Percentiles rank a stretch among this genome's conserved stretches.
Conservation (phyloP, 2,888 invertebrate genomes). For the Agriotes lineatus region DNA sequence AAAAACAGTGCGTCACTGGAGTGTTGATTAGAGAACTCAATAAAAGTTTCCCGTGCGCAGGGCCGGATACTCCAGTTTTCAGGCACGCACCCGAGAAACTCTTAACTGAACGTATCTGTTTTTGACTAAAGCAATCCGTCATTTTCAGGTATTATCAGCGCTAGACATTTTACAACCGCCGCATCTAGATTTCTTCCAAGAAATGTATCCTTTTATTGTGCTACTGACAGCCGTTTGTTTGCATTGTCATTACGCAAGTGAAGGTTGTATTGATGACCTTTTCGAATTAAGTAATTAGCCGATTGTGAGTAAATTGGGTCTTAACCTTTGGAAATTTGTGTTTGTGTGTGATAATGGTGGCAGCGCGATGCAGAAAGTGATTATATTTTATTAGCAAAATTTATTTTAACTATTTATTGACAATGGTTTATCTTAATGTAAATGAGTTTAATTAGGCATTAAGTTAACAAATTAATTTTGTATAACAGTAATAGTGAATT, state of each 20-base stretch:
- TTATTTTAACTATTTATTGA: too few relatives aligned
- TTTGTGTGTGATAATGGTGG: background rate
- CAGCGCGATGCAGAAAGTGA: background rate
- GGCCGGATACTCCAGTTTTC: background rate
- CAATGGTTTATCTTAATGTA: too few relatives aligned
- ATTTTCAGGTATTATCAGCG: constrained; percentile 93
- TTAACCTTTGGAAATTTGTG: background rate
- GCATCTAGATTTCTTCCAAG: constrained; percentile 99
- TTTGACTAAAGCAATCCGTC: too few relatives aligned
- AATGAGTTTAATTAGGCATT: too few relatives aligned
- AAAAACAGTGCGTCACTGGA: background rate
- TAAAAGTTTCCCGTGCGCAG: background rate
- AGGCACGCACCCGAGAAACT: background rate
- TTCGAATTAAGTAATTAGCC: constrained; percentile 1
- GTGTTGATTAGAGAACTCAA: constrained; percentile 1
- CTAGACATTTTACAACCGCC: constrained; percentile 99
- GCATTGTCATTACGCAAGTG: background rate
- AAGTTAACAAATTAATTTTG: too few relatives aligned
- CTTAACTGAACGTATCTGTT: background rate
- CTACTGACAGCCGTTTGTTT: background rate
- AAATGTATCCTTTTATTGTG: constrained; percentile 98
- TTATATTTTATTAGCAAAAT: too few relatives aligned
- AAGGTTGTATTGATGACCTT: background rate
- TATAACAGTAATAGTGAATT: too few relatives aligned
- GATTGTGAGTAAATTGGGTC: constrained; percentile 1